phyloP scores from a whole-genome alignment of 1,140 invertebrate genomes.

The Ruditapes philippinarum region DNA sequence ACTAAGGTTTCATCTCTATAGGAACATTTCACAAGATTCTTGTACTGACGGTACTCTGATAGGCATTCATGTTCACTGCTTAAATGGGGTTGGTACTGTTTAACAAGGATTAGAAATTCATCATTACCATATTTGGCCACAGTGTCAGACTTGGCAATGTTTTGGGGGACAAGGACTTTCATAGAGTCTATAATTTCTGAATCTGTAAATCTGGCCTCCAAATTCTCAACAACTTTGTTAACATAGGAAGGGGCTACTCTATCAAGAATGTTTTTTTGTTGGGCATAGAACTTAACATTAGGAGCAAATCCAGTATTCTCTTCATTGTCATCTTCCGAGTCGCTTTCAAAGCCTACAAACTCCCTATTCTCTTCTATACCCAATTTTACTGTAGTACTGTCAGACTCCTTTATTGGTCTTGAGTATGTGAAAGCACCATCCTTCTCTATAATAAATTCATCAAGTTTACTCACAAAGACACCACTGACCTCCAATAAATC shows the following conservation, averaged over 20 bases:
- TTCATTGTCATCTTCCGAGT: not conserved
- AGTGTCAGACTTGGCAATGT: not conserved
- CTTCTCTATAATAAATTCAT: not conserved
- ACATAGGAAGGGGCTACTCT: not conserved
- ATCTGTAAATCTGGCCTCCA: not conserved
- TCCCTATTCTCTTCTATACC: not conserved
- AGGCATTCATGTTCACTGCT: not conserved
- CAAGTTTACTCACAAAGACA: conserved; percentile 16
- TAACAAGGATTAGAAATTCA: conserved; percentile 2
- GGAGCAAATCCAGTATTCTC: not conserved
- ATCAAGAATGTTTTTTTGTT: not conserved
- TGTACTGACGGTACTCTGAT: conserved; percentile 35
- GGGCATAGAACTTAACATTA: not conserved
- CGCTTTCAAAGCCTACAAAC: conserved; percentile 43
- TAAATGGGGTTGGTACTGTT: not conserved
- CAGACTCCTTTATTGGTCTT: conserved; percentile 5
- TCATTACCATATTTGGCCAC: conserved; percentile 28
- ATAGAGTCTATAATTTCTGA: not conserved
- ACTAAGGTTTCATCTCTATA: not conserved
- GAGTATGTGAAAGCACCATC: not conserved
- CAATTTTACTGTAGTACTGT: not conserved
- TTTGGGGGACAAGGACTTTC: conserved; percentile 1
- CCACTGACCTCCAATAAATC: not conserved
- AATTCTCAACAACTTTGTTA: not conserved
- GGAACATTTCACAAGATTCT: conserved; percentile 8